Percentiles rank a stretch among this genome's conserved stretches.
Conservation (phyloP, 1,140 invertebrate genomes). For the Trinorchestia longiramus region DNA sequence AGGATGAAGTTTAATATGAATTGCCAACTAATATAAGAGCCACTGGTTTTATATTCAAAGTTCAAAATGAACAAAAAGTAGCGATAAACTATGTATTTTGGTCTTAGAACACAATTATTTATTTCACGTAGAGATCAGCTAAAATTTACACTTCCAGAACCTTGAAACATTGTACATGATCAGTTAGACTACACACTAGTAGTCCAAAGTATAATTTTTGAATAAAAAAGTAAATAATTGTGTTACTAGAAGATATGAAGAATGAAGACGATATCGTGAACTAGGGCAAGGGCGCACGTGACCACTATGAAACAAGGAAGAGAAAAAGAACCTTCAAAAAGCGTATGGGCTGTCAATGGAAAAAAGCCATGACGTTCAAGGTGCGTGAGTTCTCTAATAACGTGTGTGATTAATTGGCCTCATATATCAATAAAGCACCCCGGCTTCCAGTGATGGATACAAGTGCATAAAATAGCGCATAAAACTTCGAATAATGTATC, state of each 20-base stretch:
- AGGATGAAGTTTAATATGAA: background rate
- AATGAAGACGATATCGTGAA: background rate
- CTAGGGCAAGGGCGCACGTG: background rate
- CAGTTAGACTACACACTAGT: background rate
- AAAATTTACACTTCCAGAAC: background rate
- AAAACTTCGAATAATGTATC: background rate
- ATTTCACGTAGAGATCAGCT: background rate
- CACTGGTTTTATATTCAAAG: background rate
- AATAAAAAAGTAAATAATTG: background rate
- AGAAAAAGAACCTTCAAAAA: background rate
- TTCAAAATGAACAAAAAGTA: background rate
- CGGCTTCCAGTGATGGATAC: background rate
- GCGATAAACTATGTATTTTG: background rate
- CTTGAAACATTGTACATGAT: no score
- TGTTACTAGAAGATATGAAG: background rate
- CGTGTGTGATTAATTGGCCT: background rate
- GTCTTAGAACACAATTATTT: background rate
- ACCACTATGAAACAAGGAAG: background rate
- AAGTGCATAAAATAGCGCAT: background rate
- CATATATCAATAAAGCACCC: background rate
- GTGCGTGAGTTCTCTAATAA: background rate
- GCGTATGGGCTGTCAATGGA: background rate
- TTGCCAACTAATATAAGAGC: background rate
- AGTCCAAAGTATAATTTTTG: background rate
- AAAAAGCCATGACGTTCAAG: background rate